phyloP scores from a whole-genome alignment of 2,797 vertebrate genomes.

The Tapera naevia region DNA sequence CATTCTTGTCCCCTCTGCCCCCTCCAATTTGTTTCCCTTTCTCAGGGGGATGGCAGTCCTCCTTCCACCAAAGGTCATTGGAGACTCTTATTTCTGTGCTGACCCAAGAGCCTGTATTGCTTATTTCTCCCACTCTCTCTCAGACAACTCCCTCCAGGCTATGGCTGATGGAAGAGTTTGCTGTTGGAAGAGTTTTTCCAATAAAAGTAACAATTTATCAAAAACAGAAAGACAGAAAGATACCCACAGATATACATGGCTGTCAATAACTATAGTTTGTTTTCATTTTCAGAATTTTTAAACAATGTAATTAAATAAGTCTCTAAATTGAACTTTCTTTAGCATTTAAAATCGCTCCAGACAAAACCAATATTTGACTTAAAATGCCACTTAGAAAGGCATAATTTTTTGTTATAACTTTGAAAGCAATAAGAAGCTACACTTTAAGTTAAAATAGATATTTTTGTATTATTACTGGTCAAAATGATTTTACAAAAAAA shows the following conservation, averaged over 20 bases:
- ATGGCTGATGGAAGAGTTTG: not conserved
- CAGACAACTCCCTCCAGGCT: not conserved
- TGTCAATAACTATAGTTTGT: not conserved
- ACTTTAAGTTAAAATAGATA: not conserved
- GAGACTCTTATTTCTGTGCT: not conserved
- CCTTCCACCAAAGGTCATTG: not conserved
- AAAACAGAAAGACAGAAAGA: not conserved
- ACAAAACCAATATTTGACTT: not conserved
- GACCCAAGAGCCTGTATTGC: not conserved
- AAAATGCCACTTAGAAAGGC: not conserved
- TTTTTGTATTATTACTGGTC: not conserved
- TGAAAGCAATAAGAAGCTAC: not conserved
- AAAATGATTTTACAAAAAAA: not conserved
- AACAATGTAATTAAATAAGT: not conserved
- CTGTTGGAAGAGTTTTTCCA: not conserved
- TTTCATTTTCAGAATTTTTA: not conserved
- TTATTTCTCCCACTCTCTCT: not conserved
- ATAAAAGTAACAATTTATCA: not conserved
- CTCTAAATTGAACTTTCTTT: not conserved
- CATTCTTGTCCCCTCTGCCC: not conserved
- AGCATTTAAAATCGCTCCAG: not conserved
- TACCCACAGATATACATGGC: not conserved
- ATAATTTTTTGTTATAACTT: not conserved
- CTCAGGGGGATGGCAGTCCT: not conserved
- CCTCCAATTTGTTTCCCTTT: not conserved